A percentile compares a stretch with the other conserved stretches of the same genome.
Evolutionary conservation across 2,113 vertebrate genomes (phyloP).

Genomic region (Callaeas wilsoni): DNA sequence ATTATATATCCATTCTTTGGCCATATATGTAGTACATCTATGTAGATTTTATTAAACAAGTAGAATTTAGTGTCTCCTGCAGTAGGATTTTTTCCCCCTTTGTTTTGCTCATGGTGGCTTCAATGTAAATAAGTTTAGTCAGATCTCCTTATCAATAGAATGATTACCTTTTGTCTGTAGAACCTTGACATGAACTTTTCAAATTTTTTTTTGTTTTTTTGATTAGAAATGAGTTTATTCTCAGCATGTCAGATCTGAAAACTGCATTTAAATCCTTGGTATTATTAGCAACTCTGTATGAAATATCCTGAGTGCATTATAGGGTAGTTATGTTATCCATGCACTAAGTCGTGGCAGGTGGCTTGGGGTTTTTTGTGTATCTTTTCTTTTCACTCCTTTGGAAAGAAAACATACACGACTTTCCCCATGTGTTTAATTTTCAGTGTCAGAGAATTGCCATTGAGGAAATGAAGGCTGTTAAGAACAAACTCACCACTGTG

Average conservation of each 20-base stretch:
- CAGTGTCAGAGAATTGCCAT: neutral
- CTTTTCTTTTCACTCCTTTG: neutral
- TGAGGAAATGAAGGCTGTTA: neutral
- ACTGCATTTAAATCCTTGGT: neutral
- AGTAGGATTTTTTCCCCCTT: neutral
- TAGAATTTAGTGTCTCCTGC: neutral
- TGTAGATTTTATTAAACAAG: neutral
- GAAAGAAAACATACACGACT: neutral
- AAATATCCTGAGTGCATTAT: neutral
- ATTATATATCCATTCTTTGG: neutral
- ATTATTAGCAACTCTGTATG: neutral
- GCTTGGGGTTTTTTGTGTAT: neutral
- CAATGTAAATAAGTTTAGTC: neutral
- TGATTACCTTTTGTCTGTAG: neutral
- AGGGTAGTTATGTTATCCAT: neutral
- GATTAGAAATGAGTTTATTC: neutral
- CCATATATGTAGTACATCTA: neutral
- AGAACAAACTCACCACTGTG: neutral
- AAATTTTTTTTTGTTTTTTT: neutral
- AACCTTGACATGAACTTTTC: neutral
- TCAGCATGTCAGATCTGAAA: neutral
- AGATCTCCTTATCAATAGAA: neutral
- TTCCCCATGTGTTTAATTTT: neutral
- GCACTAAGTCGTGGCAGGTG: neutral
- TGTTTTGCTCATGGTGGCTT: neutral